Conservation (phyloP, 2,888 invertebrate genomes). For the Lasioglossum calceatum region DNA sequence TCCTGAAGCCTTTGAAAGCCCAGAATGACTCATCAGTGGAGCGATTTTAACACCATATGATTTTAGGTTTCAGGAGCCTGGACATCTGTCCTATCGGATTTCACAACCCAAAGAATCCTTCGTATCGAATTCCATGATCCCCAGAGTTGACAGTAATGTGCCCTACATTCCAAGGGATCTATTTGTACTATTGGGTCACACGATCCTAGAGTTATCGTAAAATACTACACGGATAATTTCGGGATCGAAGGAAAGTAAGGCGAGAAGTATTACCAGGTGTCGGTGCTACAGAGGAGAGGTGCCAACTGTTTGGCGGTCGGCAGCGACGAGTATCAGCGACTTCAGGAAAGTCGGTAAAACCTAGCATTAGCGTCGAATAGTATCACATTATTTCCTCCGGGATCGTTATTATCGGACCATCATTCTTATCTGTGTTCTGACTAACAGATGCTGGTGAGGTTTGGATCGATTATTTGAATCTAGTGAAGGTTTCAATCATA, state of each 20-base stretch:
- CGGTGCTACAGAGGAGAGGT: slow-evolving; percentile 14
- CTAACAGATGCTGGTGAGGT: neutral
- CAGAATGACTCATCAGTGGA: neutral
- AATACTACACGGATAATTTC: slow-evolving; percentile 10
- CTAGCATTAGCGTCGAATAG: neutral
- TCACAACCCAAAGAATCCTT: slow-evolving; percentile 17
- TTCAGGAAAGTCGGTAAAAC: slow-evolving; percentile 7
- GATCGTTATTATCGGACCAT: neutral
- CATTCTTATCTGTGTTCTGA: neutral
- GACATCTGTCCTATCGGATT: slow-evolving; percentile 11
- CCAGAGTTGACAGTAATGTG: slow-evolving; percentile 1
- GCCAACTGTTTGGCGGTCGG: slow-evolving; percentile 8
- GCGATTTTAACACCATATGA: slow-evolving; percentile 2
- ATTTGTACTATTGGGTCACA: slow-evolving; percentile 20
- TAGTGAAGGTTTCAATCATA: neutral
- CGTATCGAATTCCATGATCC: slow-evolving; percentile 15
- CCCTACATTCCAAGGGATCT: slow-evolving; percentile 11
- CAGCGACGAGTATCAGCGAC: neutral
- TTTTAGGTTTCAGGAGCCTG: neutral
- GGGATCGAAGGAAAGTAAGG: neutral
- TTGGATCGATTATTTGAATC: neutral
- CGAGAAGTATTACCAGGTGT: slow-evolving; percentile 12
- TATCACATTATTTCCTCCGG: neutral
- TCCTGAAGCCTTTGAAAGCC: slow-evolving; percentile 4
- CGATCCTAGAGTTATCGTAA: slow-evolving; percentile 17